Percentiles rank a stretch among this genome's conserved stretches.
Evolutionary conservation across 2,888 invertebrate genomes (phyloP).

Genomic region (Dicranocentrus wangi): DNA sequence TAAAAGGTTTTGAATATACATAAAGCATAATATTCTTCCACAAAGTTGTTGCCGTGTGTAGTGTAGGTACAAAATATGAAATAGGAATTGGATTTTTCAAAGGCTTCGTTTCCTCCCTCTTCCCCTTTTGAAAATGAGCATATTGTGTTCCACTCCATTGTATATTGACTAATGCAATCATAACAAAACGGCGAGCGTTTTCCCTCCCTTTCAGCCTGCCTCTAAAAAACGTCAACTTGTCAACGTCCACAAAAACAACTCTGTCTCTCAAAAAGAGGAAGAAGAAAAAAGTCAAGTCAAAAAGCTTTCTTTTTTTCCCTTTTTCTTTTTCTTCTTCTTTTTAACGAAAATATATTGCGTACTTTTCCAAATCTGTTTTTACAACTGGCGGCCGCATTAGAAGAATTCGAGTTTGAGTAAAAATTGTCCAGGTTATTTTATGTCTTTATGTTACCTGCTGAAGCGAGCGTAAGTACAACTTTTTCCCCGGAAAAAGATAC

Average conservation of each 20-base stretch:
- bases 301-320: neutral
- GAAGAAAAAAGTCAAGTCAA: conserved; percentile 4
- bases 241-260: conserved; percentile 10
- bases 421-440: neutral
- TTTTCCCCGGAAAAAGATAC: neutral
- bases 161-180: conserved; percentile 27
- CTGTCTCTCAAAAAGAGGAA: neutral
- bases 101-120: too few species aligned
- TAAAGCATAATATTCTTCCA: too few species aligned
- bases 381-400: neutral
- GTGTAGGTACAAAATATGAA: too few species aligned
- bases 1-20: too few species aligned
- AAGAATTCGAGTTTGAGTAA: too few species aligned
- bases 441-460: conserved; percentile 4
- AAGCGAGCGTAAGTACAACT: neutral
- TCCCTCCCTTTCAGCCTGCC: neutral
- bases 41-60: too few species aligned
- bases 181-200: conserved; percentile 2
- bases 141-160: conserved; percentile 10
- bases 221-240: conserved; percentile 33
- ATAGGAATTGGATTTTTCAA: too few species aligned
- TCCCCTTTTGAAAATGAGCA: neutral
- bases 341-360: too few species aligned
- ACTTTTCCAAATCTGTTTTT: neutral
- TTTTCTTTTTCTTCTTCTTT: too few species aligned